phyloP scores from a whole-genome alignment of 2,888 invertebrate species.

The Eueremaeus valkanovi region DNA sequence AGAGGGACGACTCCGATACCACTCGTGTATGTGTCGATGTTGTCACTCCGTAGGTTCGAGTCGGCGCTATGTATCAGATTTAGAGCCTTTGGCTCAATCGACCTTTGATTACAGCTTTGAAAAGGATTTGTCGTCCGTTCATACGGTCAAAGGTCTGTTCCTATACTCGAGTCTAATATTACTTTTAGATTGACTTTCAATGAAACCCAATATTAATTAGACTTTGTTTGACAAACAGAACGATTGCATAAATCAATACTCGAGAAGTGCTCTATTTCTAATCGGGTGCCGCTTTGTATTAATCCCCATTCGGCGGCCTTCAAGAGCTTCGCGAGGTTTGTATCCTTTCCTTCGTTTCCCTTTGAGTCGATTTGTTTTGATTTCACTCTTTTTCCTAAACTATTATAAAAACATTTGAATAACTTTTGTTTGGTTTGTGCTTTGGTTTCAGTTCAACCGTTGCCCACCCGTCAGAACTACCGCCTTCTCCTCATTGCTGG shows the following conservation, averaged over 20 bases:
- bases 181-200: too few relatives aligned
- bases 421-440: too few relatives aligned
- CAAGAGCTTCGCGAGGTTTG: slow-evolving; percentile 99
- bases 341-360: slow-evolving; percentile 14
- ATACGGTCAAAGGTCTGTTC: slow-evolving; percentile 83
- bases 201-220: not conserved
- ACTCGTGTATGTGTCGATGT: slow-evolving; percentile 99
- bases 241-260: slow-evolving; percentile 99
- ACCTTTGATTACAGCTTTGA: slow-evolving; percentile 96
- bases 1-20: slow-evolving; percentile 95
- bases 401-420: too few relatives aligned
- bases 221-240: slow-evolving; percentile 68
- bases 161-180: too few relatives aligned
- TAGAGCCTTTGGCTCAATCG: slow-evolving; percentile 84
- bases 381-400: slow-evolving; percentile 14
- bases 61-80: slow-evolving; percentile 82
- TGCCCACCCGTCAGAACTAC: slow-evolving; percentile 95
- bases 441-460: slow-evolving; percentile 76
- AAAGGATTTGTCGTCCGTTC: slow-evolving; percentile 83
- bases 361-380: not conserved
- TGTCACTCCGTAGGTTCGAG: slow-evolving; percentile 71
- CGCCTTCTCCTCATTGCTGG: slow-evolving; percentile 79
- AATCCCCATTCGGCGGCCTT: slow-evolving; percentile 99
- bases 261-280: slow-evolving; percentile 82
- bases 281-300: slow-evolving; percentile 96